A percentile compares a stretch with the other conserved stretches of the same genome.
phyloP scores from a whole-genome alignment of 2,888 invertebrate genomes.

The Apodemia zela region DNA sequence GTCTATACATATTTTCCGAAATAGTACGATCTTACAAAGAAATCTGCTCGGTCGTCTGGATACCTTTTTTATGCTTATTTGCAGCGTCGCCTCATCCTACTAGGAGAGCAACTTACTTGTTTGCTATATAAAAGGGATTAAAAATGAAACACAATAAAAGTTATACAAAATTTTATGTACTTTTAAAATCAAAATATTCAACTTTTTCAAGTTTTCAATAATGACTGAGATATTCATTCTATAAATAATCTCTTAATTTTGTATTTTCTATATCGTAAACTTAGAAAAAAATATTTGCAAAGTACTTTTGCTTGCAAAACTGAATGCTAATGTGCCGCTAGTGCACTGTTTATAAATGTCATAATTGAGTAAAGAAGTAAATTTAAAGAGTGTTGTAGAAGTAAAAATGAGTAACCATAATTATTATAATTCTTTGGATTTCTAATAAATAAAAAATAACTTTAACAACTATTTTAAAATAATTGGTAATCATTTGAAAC shows the following conservation, averaged over 20 bases:
- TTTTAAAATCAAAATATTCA: neutral
- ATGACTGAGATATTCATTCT: neutral
- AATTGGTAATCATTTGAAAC: no score
- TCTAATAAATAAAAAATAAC: no score
- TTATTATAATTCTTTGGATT: no score
- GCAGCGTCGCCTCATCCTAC: no score
- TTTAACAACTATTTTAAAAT: no score
- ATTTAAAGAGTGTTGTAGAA: neutral
- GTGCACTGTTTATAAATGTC: neutral
- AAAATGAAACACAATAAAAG: neutral
- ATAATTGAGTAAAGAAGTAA: neutral
- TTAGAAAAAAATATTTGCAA: constrained; percentile 2
- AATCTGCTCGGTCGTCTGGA: no score
- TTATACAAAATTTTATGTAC: constrained; percentile 9
- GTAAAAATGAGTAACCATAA: neutral
- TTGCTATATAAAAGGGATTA: neutral
- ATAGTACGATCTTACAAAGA: no score
- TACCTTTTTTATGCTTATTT: no score
- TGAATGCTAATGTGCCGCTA: neutral
- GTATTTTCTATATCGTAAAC: constrained; percentile 7
- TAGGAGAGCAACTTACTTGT: no score
- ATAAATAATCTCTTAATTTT: neutral
- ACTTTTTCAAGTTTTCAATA: neutral
- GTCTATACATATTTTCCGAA: no score
- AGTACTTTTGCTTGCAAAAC: neutral